A percentile compares a stretch with the other conserved stretches of the same genome.
Conservation (phyloP, 2,888 invertebrate genomes). For the Diarsia brunnea region DNA sequence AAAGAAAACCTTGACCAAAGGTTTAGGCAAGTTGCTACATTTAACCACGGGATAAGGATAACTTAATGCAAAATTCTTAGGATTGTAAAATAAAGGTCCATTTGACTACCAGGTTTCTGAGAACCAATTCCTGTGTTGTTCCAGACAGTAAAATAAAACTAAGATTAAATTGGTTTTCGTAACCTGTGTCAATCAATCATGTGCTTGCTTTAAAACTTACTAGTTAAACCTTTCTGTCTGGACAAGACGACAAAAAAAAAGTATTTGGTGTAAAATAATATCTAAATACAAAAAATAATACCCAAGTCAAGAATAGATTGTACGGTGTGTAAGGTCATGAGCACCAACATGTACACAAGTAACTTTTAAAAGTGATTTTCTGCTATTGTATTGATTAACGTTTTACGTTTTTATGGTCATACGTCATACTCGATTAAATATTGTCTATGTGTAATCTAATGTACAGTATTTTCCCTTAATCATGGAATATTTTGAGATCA, state of each 20-base stretch:
- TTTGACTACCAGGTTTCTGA: background rate
- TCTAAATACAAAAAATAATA: background rate
- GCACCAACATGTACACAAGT: too few species aligned
- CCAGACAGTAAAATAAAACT: conserved; percentile 24
- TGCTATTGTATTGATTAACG: too few species aligned
- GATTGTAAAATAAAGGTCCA: background rate
- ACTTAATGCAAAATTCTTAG: background rate
- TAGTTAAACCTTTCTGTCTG: conserved; percentile 14
- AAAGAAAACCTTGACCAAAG: background rate
- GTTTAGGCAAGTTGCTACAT: background rate
- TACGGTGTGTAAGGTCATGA: background rate
- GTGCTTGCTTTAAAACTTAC: background rate
- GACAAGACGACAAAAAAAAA: background rate
- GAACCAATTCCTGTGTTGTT: conserved; percentile 10
- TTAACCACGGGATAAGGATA: background rate
- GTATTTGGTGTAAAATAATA: background rate
- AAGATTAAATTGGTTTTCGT: conserved; percentile 10
- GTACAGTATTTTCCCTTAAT: background rate
- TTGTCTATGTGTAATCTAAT: background rate
- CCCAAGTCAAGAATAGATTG: background rate
- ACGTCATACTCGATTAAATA: too few species aligned
- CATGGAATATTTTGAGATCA: background rate
- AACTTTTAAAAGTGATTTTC: too few species aligned
- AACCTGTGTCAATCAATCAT: conserved; percentile 30
- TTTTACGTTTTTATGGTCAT: too few species aligned